These are phyloP conservation scores for Horisme vitalbata DNA, from an alignment of 2,888 invertebrate genomes.

Conservation along the genomic window DNA sequence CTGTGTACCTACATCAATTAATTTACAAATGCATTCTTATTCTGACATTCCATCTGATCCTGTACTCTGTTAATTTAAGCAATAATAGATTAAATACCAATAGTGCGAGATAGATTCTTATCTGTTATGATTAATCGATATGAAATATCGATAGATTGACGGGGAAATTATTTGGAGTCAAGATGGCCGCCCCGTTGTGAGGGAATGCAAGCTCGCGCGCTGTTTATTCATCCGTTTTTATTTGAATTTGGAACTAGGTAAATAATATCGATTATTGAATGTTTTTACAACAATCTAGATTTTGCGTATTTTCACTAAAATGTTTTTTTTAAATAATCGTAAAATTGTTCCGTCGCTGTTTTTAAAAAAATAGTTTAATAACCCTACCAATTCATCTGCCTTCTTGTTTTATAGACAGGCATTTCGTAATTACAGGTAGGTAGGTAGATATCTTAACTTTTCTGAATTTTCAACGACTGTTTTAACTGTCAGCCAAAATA, in stretches of 20 bases:
- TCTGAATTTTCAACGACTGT: too few relatives aligned
- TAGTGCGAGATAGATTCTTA: constrained; percentile 75
- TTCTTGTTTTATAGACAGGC: too few relatives aligned
- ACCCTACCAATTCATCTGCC: too few relatives aligned
- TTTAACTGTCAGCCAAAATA: too few relatives aligned
- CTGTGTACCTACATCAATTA: too few relatives aligned
- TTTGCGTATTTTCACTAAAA: too few relatives aligned
- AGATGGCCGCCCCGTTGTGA: constrained; percentile 75
- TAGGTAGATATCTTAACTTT: too few relatives aligned
- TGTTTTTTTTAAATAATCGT: too few relatives aligned
- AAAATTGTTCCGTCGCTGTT: too few relatives aligned
- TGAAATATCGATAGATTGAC: constrained; percentile 62
- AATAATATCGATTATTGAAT: constrained; percentile 31
- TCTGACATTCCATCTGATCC: not conserved
- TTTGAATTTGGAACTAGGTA: constrained; percentile 38
- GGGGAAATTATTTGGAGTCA: constrained; percentile 60
- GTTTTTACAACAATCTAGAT: too few relatives aligned
- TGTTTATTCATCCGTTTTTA: constrained; percentile 40
- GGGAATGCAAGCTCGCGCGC: constrained; percentile 50
- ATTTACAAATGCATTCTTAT: not conserved
- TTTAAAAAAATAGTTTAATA: too few relatives aligned
- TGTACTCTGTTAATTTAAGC: constrained; percentile 9
- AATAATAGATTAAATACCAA: constrained; percentile 74
- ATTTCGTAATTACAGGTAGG: too few relatives aligned
- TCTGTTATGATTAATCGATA: constrained; percentile 74